Base-by-base conservation (phyloP, 2,797 vertebrate genomes). In the Aplochiton taeniatus region DNA sequence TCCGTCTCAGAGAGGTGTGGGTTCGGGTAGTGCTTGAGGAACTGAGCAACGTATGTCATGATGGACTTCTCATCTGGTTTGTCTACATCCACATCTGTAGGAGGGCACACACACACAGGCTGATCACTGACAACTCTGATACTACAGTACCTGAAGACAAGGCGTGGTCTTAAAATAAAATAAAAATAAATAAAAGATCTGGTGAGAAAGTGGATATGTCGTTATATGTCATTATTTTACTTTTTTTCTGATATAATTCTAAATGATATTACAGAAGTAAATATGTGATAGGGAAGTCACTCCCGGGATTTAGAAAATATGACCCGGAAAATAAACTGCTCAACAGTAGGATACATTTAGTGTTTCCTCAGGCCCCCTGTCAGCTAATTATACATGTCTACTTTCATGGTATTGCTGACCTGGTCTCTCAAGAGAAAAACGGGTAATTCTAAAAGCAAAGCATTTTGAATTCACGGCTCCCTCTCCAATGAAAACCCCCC, bases 61-160 rank as follows among this genome's bases (percentile, higher is more conserved):
- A 99, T 94, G 64, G 97, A 99, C 81, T 99, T 99, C 87, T 99
- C 98, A 75, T 99, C 98, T 12, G 98, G 98, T 55, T 99, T 98
- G 81, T 98, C 96, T 51, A 99, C 97, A 69, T 98, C 97, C 71
- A 99, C 97, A 87, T 99, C 98, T 99, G 82, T 14, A 83, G 61
- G 81, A 72, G 57, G 4, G 75, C 48, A 79, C 47, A 80, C 61
- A 76, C 4, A 65, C 20, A 4, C 1, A 80, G 63, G 82, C 8
- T 62, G 16, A 1, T 31, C 2, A 31, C 3, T 57, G 55, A 42
- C 18, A 53, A 18, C 51, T 53, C 16, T 53, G 31, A 31, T 31
- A 3, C 6, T 31, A 6, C 31, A 31, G 31, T 31, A 31, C 3
- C 31, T 31, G 6, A 31, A 31, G 31, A 31, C 31, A 31, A 2